Evolutionary conservation across 2,888 invertebrate species (phyloP), one percentile per base, ranked within the genome.

Genomic region (Ernsta delagoae): DNA sequence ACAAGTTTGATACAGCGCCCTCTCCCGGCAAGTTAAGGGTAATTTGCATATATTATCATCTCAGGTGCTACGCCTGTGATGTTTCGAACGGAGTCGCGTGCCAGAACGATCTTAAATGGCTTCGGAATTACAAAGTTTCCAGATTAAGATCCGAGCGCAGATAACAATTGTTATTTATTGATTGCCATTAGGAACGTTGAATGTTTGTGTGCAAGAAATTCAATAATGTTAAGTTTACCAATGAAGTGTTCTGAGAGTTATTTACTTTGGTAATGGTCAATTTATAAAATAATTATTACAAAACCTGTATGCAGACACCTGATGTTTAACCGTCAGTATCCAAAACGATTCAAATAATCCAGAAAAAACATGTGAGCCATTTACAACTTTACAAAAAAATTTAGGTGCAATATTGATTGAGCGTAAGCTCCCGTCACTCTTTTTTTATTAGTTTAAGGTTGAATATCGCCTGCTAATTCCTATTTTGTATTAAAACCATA

Each of bases 1-100:
- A 91, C 90, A 91, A 92, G 88, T 93, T 92, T 90, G 90, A 91
- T 91, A 90, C 88, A 89, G 88, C 86, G 79, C 83, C 78, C 81
- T 81, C 83, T 82, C 81, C 77, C 74, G 73, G 79, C 80, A 85
- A 91, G 86, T 92, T 91, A n/a, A 82, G 77, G 79, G 80, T 87
- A 89, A 93, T 93, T 93, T 93, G 87, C 92, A 93, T 93, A 90
- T 85, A 92, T 93, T 92, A 93, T 90, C 90, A 91, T 92, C 86
- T 87, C 92, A 93, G 92, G 90, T 91, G 90, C 80, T 79, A n/a
- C 48, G 48, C 65, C 62, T 68, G 68, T 68, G 68, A 69, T 69
- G 69, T 63, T 69, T 63, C 63, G 41, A 67, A 60, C 60, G 60
- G 12, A 68, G 68, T 68, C 68, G 59, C 69, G 53, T 24, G 41